Evolutionary conservation across 2,888 invertebrate genomes (phyloP), one percentile per base, ranked within the genome.

Genomic region (Ectemnius lituratus): DNA sequence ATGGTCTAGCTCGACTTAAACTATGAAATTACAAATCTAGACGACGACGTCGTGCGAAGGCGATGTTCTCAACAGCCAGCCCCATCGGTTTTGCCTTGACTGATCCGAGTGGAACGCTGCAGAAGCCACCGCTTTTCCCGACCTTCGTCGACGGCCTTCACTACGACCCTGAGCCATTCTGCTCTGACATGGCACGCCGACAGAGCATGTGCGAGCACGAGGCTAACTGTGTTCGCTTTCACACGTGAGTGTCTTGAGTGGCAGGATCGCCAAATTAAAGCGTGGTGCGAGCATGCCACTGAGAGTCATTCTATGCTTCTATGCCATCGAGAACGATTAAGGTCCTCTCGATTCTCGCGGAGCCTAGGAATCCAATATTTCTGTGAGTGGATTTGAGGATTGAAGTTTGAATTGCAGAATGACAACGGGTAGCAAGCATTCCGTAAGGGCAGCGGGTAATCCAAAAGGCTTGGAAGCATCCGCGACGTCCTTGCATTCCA

Each of bases 401-500:
- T 37, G 37, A 37, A 37, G 37, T 37, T 37, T 37, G 37, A 70
- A 75, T 80, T 69, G 60, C 74, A 84, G 84, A 73, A 82, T 83
- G 78, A 72, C 70, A 18, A 61, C 71, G 63, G 82, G 78, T 52
- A 84, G 81, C 57, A 84, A 81, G 79, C 85, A 81, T 52, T 79
- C 66, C 60, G 78, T 70, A 52, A 78, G 82, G 58, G 69, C 83
- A 62, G 75, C 80, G 82, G 89, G 84, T 69, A 84, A 80, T 70
- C 82, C 85, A 70, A 90, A 90, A 72, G 85, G 91, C 73, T 90
- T 94, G 83, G 96, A 96, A 90, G 95, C 95, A 67, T 95, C 96
- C 78, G 94, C 95, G 91, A 95, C 95, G 85, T 96, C 96, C 80
- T 92, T 96, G 84, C 95, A 96, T 92, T 96, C 96, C 84, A 96